These are phyloP conservation scores for Lepidurus apus DNA, from an alignment of 1,140 invertebrate species.

Conservation along the genomic window DNA sequence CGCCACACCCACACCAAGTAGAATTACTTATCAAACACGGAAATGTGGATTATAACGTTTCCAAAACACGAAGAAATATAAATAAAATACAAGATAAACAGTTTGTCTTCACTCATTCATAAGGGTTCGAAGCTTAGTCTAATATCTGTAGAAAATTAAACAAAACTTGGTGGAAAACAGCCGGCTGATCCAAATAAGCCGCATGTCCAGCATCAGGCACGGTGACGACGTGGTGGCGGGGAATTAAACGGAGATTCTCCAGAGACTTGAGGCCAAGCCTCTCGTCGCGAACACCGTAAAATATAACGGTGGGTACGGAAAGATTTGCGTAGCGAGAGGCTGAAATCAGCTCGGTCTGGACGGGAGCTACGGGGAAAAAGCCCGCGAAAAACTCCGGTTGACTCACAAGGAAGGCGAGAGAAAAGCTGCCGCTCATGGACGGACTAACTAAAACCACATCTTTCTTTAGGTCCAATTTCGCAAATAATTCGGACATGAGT, in stretches of 20 bases:
- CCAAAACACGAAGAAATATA: no score
- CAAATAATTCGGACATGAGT: conserved; percentile 43
- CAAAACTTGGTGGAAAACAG: conserved; percentile 45
- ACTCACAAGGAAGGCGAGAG: conserved; percentile 45
- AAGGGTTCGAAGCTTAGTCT: neutral
- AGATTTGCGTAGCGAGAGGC: conserved; percentile 34
- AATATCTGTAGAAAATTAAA: conserved; percentile 45
- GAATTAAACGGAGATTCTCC: conserved; percentile 43
- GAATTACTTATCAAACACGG: neutral
- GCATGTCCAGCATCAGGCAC: conserved; percentile 46
- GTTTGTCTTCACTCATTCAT: neutral
- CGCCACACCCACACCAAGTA: neutral
- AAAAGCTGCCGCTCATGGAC: conserved; percentile 49
- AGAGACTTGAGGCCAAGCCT: conserved; percentile 41
- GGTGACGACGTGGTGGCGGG: conserved; percentile 41
- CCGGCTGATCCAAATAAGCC: conserved; percentile 48
- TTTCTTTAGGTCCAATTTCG: conserved; percentile 37
- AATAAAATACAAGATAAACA: no score
- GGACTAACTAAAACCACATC: conserved; percentile 46
- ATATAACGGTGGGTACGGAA: conserved; percentile 48
- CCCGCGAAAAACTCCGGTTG: conserved; percentile 40
- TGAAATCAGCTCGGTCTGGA: conserved; percentile 40
- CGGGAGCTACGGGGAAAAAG: conserved; percentile 48
- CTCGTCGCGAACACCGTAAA: conserved; percentile 47
- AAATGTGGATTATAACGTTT: no score